Evolutionary conservation across 2,888 invertebrate genomes (phyloP), one percentile per base, ranked within the genome.

Genomic region (Rotaria sp.): DNA sequence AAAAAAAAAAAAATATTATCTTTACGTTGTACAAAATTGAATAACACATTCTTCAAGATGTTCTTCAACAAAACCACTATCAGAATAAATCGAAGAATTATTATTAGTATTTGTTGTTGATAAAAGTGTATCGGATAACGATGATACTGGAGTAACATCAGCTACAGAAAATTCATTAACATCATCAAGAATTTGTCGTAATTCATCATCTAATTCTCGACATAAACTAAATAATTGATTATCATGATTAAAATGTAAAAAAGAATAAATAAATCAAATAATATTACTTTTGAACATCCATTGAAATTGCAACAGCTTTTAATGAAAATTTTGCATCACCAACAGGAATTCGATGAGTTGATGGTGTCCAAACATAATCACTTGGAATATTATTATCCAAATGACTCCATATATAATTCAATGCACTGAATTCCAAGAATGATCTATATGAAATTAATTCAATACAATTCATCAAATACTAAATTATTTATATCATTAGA

Each of bases 321-420:
- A 80, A 45, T n/a, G 45, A 45, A 80, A 80, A 80, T 45, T 80
- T 80, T 5, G 80, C 80, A 80, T 80, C 80, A 41, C 80, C 80
- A 80, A 80, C n/a, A 11, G 80, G 80, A 26, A 2, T 45, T n/a
- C 80, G 80, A 80, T n/a, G 45, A 11, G 45, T 26, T 5, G 80
- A 80, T 80, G 80, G 80, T 45, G 45, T 80, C 80, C 80, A 80
- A 13, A 80, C 80, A 45, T 80, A 80, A 45, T 80, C 80, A 80
- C 80, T 80, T 45, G 80, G 80, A 45, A 45, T 80, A 80, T 45
- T 45, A 80, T 80, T 80, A 80, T 80, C 80, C 24, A 45, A 8
- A 80, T 80, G 26, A 45, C 80, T 80, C 80, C 80, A 80, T 26
- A 80, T 80, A 80, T 80, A 80, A 18, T 80, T 26, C 26, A 80